These are phyloP conservation scores for Scaptomyza hsui DNA, from an alignment of 1,140 invertebrate genomes.

Conservation along the genomic window DNA sequence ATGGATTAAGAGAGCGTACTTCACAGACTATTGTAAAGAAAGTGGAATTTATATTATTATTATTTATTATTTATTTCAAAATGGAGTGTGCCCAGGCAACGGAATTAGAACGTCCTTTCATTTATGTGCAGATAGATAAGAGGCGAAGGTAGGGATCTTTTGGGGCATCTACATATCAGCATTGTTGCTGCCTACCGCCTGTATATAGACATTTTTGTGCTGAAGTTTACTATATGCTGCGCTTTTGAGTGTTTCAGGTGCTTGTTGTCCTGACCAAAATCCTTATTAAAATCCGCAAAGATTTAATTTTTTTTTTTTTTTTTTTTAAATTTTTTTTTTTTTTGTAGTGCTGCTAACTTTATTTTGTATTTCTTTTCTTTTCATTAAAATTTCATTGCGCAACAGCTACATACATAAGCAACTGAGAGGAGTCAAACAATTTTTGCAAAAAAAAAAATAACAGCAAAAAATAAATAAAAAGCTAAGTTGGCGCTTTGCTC, in stretches of 20 bases:
- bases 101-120: too few relatives aligned
- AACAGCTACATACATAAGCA: constrained; percentile 28
- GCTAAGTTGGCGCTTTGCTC: constrained; percentile 40
- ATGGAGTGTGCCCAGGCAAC: too few relatives aligned
- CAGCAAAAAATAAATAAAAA: constrained; percentile 18
- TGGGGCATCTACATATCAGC: too few relatives aligned
- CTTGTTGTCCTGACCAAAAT: constrained; percentile 21
- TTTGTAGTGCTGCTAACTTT: constrained; percentile 46
- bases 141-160: too few relatives aligned
- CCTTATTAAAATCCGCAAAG: neutral
- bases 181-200: constrained; percentile 13
- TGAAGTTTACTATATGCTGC: too few relatives aligned
- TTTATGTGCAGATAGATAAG: too few relatives aligned
- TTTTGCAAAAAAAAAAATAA: constrained; percentile 38
- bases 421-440: constrained; percentile 46
- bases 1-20: too few relatives aligned
- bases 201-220: constrained; percentile 64
- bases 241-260: constrained; percentile 3
- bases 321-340: constrained; percentile 61
- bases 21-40: too few relatives aligned
- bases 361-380: constrained; percentile 68
- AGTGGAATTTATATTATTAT: too few relatives aligned
- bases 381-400: constrained; percentile 78
- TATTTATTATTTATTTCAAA: too few relatives aligned
- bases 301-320: constrained; percentile 13